Evolutionary conservation across 2,888 invertebrate species (phyloP), one percentile per base, ranked within the genome.

Genomic region (Hydriomena furcata): DNA sequence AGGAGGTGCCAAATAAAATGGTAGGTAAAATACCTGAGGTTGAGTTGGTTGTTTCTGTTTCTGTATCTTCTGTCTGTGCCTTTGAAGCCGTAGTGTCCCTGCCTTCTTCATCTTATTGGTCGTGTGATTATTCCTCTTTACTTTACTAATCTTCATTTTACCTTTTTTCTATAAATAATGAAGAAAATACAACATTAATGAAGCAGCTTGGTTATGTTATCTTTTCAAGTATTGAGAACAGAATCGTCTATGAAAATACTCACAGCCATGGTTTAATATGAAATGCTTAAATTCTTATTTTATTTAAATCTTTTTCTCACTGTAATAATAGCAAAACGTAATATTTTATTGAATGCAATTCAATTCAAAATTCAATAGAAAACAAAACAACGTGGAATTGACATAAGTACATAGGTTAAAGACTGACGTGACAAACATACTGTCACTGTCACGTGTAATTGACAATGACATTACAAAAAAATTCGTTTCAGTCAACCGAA

Each of bases 31-130:
- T 37, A 42, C 49, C 35, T 81, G 73, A 1, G 79, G 70, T 1
- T 79, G 74, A 5, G 57, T 53, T 0, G 78, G 80, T 60, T 78
- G 77, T 28, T 80, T 82, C 46, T 78, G 82, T 59, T 84, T 84
- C 49, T 79, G 86, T 0, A 76, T 60, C 52, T 84, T 91, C 0
- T 70, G 59, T 41, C 70, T 79, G 56, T 91, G 90, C 54, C 91
- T 76, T 58, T 91, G 90, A 0, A 84, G 76, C 61, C 86, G 91
- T 35, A 91, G 55, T 58, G 91, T 91, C 1, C 92, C 92, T 58
- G 91, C 91, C 55, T 91, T 91, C 46, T 85, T 84, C 81, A 92
- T 84, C 58, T 92, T 92, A 51, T 91, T 92, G 1, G 91, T 91
- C 1, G 91, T 91, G 52, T 92, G 92, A 60, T 92, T 92, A 59